Evolutionary conservation across 1,140 invertebrate species (phyloP).

Genomic region (Polypedilum vanderplanki): DNA sequence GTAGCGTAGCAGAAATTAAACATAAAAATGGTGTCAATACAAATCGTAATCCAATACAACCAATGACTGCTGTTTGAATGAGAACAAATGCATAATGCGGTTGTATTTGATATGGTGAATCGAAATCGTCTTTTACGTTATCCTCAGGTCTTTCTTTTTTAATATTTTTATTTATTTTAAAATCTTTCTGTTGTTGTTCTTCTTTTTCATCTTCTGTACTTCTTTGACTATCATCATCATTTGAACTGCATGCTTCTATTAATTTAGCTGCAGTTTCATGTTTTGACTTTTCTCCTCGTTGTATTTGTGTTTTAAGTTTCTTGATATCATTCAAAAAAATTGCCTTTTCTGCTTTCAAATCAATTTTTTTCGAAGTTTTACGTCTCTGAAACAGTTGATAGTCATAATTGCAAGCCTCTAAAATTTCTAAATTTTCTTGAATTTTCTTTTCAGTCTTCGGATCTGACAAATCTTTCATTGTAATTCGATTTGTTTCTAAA

Average conservation of each 20-base stretch:
- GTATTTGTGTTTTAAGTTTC: slow-evolving; percentile 38
- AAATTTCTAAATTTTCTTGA: slow-evolving; percentile 38
- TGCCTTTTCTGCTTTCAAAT: slow-evolving; percentile 35
- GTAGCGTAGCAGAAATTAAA: slow-evolving; percentile 40
- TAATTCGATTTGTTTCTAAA: slow-evolving; percentile 40
- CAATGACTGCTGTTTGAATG: slow-evolving; percentile 39
- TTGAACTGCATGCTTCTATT: background rate
- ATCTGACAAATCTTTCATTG: slow-evolving; percentile 41
- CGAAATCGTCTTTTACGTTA: background rate
- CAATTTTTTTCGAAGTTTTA: slow-evolving; percentile 36
- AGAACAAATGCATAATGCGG: slow-evolving; percentile 39
- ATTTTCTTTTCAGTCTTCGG: slow-evolving; percentile 39
- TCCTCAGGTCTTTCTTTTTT: background rate
- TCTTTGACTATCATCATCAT: slow-evolving; percentile 32
- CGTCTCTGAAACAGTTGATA: slow-evolving; percentile 40
- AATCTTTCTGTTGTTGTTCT: background rate
- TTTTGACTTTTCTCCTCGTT: background rate
- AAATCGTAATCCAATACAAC: slow-evolving; percentile 38
- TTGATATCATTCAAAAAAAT: slow-evolving; percentile 41
- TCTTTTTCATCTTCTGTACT: slow-evolving; percentile 33
- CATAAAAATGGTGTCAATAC: slow-evolving; percentile 42
- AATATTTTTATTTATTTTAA: slow-evolving; percentile 31
- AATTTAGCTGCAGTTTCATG: background rate
- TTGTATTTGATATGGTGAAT: background rate
- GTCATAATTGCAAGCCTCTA: slow-evolving; percentile 39